Base-by-base conservation (phyloP, 2,113 vertebrate species). In the Mystacornis crossleyi region DNA sequence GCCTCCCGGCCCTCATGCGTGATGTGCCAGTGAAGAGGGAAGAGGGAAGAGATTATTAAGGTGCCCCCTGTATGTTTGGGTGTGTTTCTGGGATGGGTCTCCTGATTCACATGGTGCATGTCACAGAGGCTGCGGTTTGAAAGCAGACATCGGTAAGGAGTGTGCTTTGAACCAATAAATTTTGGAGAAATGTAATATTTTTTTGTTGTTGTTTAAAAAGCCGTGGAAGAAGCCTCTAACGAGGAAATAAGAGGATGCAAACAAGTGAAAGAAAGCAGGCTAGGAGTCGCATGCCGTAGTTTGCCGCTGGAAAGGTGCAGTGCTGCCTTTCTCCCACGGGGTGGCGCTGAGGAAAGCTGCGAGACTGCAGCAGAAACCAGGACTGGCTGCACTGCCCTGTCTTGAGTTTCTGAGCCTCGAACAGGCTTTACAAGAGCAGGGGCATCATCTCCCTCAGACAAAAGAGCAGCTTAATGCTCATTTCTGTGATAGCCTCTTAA, bases 271-370 rank as follows among this genome's bases (percentile, higher is more conserved):
- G 29, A 33, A 38, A 5, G 19, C 16, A 9, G 43, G 42, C 4
- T 4, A 1, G 2, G 9, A 25, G 57, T 6, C 1, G 6, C 11
- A 1, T 1, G n/a, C 23, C 40, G 21, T 4, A 2, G 36, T 34
- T 31, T 43, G 33, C 10, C 1, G 3, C 13, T 3, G 33, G 16
- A 4, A 34, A 36, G 87, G 4, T 70, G 94, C 74, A 62, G 8
- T 43, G 8, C 1, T 72, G 45, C 55, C 0, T 73, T 70, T 55
- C 58, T 54, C 24, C 91, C 95, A 29, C 90, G 1, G 31, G 1
- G 92, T 25, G 92, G 95, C 58, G 95, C 87, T 58, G 66, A 18
- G 34, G 2, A 73, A 43, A 53, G 69, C 77, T 31, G 51, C 28
- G 33, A 16, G n/a, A 6, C 9, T 9, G 62, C 47, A 18, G 57